Evolutionary conservation across 2,888 invertebrate genomes (phyloP), one percentile per base, ranked within the genome.

Genomic region (Pomacea canaliculata): DNA sequence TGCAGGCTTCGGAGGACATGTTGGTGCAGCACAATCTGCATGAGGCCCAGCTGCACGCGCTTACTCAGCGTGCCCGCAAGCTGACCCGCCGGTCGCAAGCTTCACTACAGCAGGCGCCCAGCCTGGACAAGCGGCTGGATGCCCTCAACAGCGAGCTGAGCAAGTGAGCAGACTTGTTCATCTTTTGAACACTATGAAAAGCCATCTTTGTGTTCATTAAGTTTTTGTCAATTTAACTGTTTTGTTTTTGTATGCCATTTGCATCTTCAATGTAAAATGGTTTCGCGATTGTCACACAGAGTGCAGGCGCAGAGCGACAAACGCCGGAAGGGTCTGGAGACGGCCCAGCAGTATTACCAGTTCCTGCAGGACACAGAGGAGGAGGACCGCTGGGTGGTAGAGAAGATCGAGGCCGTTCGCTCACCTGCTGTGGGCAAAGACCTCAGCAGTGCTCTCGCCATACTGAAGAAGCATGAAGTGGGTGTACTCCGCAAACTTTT

Each of bases 291-390:
- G 10, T 56, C 51, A 10, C 16, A 2, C 92, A 90, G 97, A 96
- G 66, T 99, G 96, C 92, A 94, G 95, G 83, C 97, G 97, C 0
- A 97, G 97, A 91, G 98, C 68, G 84, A 85, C 66, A 78, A 82
- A 49, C 82, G 90, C 12, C 94, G 96, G 81, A 94, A 94, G 0
- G 93, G 95, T 19, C 92, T 99, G 19, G 97, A 98, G 90, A 97
- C 98, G 87, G 97, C 97, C 0, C 93, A 97, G 78, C 96, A 96
- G 88, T 96, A 97, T 87, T 98, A 95, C 92, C 97, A 98, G 91
- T 98, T 99, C 92, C 92, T 98, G 77, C 97, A 98, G 91, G 98
- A 99, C 89, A 96, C 97, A 85, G 98, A 99, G 86, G 99, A 99
- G 86, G 99, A 99, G 91, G 98, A 98, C 92, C 95, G 96, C 0